A percentile compares a stretch with the other conserved stretches of the same genome.
These are phyloP conservation scores for Fragum fragum DNA, from an alignment of 2,888 invertebrate genomes.

Conservation along the genomic window DNA sequence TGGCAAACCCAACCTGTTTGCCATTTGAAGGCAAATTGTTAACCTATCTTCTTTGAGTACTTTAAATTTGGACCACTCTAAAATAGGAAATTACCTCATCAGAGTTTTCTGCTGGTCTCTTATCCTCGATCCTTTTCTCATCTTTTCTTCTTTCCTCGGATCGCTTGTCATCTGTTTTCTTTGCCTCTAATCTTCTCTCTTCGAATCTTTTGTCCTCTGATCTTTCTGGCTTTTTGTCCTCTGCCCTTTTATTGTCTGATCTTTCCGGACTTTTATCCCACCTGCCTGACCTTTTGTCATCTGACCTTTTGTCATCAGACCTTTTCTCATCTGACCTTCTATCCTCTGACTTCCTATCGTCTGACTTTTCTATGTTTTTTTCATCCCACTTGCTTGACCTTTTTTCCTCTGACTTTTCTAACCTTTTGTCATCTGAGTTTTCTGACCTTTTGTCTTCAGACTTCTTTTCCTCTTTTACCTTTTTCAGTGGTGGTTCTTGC, in stretches of 20 bases:
- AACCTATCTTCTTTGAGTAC: too few relatives aligned
- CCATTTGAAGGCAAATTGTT: too few relatives aligned
- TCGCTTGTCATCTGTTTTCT: neutral
- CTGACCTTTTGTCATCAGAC: neutral
- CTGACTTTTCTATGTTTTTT: neutral
- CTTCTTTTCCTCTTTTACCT: conserved; percentile 74
- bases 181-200: conserved; percentile 27
- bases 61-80: too few relatives aligned
- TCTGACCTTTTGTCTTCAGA: neutral
- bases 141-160: neutral
- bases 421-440: neutral
- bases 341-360: conserved; percentile 26
- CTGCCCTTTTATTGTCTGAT: neutral
- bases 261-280: neutral
- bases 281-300: neutral
- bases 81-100: conserved; percentile 30
- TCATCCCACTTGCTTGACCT: neutral
- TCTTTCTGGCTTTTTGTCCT: neutral
- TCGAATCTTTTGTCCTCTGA: neutral
- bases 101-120: conserved; percentile 49
- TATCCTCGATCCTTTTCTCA: neutral
- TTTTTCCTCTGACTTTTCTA: neutral
- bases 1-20: too few relatives aligned
- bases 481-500: conserved; percentile 88
- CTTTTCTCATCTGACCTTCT: neutral